These are phyloP conservation scores for Agapetus fuscipes DNA, from an alignment of 2,888 invertebrate genomes.

Conservation along the genomic window DNA sequence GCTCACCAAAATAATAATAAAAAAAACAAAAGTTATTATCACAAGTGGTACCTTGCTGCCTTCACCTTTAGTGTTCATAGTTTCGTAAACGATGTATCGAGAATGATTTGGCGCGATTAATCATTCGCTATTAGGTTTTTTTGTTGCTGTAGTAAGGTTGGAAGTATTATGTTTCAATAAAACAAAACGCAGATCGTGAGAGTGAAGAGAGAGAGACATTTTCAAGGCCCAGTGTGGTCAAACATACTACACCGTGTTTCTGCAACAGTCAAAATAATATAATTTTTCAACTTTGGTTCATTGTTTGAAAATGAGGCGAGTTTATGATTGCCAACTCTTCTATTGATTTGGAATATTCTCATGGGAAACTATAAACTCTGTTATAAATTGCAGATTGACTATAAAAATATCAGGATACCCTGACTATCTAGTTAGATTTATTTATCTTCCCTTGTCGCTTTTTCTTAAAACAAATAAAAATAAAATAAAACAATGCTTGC, in stretches of 20 bases:
- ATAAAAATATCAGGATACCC: no score
- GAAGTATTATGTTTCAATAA: conserved; percentile 8
- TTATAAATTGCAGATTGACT: no score
- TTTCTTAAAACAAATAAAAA: no score
- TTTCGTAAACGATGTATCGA: conserved; percentile 3
- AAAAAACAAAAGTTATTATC: no score
- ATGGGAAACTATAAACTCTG: no score
- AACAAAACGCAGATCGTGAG: conserved; percentile 16
- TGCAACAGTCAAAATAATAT: conserved; percentile 1
- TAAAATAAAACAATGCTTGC: no score
- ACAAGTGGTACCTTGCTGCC: conserved; percentile 3
- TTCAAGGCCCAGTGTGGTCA: conserved; percentile 15
- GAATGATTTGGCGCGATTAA: conserved; percentile 5
- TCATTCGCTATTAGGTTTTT: conserved; percentile 5
- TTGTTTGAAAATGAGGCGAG: not conserved
- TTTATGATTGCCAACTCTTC: no score
- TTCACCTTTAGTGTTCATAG: conserved; percentile 8
- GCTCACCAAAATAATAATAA: no score
- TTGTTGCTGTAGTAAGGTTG: conserved; percentile 4
- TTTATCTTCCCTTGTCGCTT: no score
- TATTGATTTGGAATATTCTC: no score
- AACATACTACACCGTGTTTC: conserved; percentile 6
- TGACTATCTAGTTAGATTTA: no score
- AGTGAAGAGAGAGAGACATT: conserved; percentile 12
- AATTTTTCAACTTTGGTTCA: not conserved